Evolutionary conservation across 2,797 vertebrate genomes (phyloP).

Genomic region (Girardinus metallicus): DNA sequence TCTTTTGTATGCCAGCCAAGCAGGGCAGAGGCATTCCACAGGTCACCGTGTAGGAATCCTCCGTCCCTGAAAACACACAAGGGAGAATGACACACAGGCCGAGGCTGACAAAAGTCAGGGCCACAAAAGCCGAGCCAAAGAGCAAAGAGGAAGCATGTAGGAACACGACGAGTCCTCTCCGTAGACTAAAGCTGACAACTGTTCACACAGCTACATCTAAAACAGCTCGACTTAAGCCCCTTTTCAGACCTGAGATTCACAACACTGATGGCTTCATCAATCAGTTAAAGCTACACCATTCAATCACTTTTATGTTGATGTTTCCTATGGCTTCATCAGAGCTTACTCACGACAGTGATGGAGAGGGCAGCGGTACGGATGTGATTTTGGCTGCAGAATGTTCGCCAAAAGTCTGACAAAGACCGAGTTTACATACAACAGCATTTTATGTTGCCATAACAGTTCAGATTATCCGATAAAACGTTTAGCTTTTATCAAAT

Average conservation of each 20-base stretch:
- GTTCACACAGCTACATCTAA: constrained; percentile 37
- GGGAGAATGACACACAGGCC: constrained; percentile 67
- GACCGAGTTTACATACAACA: neutral
- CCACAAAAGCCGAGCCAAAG: constrained; percentile 62
- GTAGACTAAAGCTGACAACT: constrained; percentile 36
- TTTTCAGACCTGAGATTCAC: constrained; percentile 20
- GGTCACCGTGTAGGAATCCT: constrained; percentile 94
- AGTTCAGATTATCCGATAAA: neutral
- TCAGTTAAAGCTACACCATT: constrained; percentile 23
- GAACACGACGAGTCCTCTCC: constrained; percentile 57
- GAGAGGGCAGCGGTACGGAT: neutral
- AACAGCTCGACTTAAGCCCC: constrained; percentile 25
- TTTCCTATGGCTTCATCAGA: constrained; percentile 6
- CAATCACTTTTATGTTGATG: constrained; percentile 6
- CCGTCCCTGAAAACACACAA: constrained; percentile 79
- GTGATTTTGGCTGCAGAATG: neutral
- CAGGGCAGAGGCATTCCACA: constrained; percentile 90
- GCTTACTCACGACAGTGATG: neutral
- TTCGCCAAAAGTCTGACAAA: constrained; percentile 1
- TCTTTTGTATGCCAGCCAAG: constrained; percentile 80
- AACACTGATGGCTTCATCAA: constrained; percentile 32
- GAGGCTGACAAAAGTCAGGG: constrained; percentile 66
- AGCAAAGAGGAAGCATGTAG: constrained; percentile 71
- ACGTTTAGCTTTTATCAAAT: neutral
- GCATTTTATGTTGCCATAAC: constrained; percentile 2